Percentiles rank a stretch among this genome's conserved stretches.
These are phyloP conservation scores for Sinonovacula constricta DNA, from an alignment of 1,140 invertebrate species.

Conservation along the genomic window DNA sequence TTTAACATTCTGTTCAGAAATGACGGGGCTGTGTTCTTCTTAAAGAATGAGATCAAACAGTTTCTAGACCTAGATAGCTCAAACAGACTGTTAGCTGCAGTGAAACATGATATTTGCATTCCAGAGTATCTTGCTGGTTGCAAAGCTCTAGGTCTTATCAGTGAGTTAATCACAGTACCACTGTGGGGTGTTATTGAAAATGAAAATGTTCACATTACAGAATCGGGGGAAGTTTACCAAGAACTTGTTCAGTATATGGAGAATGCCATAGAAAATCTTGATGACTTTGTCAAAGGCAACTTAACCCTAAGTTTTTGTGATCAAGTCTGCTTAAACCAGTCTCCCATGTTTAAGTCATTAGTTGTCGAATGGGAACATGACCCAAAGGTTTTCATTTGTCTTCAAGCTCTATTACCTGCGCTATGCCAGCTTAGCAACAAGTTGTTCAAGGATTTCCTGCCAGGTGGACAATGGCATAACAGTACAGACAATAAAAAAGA, in stretches of 20 bases:
- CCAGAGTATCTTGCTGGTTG: not conserved
- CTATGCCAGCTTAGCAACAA: conserved; percentile 23
- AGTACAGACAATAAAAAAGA: not conserved
- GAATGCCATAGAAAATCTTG: not conserved
- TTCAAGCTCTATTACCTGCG: conserved; percentile 6
- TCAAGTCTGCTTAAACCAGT: not conserved
- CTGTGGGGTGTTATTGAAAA: conserved; percentile 2
- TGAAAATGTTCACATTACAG: not conserved
- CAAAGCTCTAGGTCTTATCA: not conserved
- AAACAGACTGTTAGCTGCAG: not conserved
- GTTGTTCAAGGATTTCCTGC: conserved; percentile 25
- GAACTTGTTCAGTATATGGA: not conserved
- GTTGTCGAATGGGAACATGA: conserved; percentile 24
- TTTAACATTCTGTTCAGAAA: not conserved
- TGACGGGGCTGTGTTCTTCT: not conserved
- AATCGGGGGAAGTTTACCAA: not conserved
- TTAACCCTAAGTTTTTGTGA: not conserved
- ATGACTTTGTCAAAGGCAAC: not conserved
- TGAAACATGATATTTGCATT: not conserved
- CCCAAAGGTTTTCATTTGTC: not conserved
- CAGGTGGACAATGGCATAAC: not conserved
- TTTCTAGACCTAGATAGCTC: not conserved
- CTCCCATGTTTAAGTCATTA: not conserved
- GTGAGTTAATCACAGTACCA: not conserved
- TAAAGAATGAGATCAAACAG: not conserved